Conservation (phyloP, 2,888 invertebrate genomes). For the Leptinotarsa rubiginosa region DNA sequence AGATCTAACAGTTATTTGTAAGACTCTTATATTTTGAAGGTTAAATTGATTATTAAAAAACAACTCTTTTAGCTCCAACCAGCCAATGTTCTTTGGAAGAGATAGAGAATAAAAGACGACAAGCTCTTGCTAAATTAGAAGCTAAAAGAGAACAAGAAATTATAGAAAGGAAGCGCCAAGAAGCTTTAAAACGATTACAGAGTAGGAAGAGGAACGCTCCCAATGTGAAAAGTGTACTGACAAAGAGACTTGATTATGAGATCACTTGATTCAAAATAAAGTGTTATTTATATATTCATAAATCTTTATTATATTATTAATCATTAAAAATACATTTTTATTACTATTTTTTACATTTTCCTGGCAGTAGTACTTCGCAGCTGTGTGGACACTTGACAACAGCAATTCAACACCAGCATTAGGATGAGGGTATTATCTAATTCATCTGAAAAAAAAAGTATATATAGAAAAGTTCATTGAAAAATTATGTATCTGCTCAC, state of each 20-base stretch:
- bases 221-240: slow-evolving; percentile 47
- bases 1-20: slow-evolving; percentile 37
- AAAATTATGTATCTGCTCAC: not conserved
- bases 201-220: slow-evolving; percentile 54
- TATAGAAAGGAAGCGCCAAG: slow-evolving; percentile 61
- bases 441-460: slow-evolving; percentile 58
- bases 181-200: slow-evolving; percentile 61
- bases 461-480: slow-evolving; percentile 9
- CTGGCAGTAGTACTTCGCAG: slow-evolving; percentile 52
- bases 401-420: slow-evolving; percentile 68
- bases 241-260: slow-evolving; percentile 43
- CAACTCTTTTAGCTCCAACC: not conserved
- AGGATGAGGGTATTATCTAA: slow-evolving; percentile 59
- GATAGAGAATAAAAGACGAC: slow-evolving; percentile 66
- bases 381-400: slow-evolving; percentile 71
- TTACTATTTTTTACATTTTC: slow-evolving; percentile 3
- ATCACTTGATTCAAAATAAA: slow-evolving; percentile 21
- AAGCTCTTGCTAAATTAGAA: slow-evolving; percentile 66
- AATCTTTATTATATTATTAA: slow-evolving; percentile 6
- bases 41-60: slow-evolving; percentile 15
- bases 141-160: slow-evolving; percentile 63
- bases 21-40: slow-evolving; percentile 30
- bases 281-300: slow-evolving; percentile 10
- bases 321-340: not conserved
- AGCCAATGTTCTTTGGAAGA: slow-evolving; percentile 65